Conservation (phyloP, 1,140 invertebrate species). For the Atta colombica region DNA sequence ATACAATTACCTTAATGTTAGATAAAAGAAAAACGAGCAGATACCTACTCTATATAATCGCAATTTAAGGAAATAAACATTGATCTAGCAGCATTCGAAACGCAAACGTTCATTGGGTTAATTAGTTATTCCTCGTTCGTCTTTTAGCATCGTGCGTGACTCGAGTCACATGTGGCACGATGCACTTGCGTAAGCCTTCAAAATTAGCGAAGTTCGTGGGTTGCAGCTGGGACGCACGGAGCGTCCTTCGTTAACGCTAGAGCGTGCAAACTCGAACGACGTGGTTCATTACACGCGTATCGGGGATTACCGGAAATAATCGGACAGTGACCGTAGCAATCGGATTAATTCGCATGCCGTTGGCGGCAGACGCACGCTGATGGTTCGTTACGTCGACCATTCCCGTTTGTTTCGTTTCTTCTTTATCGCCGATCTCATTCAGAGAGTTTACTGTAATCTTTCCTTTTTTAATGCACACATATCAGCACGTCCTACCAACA, state of each 20-base stretch:
- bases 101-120: neutral
- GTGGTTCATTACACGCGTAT: slow-evolving; percentile 64
- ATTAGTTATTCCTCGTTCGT: slow-evolving; percentile 46
- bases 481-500: neutral
- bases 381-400: slow-evolving; percentile 43
- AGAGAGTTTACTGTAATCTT: slow-evolving; percentile 28
- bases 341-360: slow-evolving; percentile 54
- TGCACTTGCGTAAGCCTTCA: slow-evolving; percentile 62
- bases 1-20: neutral
- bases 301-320: slow-evolving; percentile 67
- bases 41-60: neutral
- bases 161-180: slow-evolving; percentile 46
- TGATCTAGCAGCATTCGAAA: neutral
- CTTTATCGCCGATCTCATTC: slow-evolving; percentile 12
- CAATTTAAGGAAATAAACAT: neutral
- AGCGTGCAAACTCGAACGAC: slow-evolving; percentile 55
- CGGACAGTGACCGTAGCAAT: slow-evolving; percentile 66
- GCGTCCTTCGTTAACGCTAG: slow-evolving; percentile 30
- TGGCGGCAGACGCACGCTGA: slow-evolving; percentile 27
- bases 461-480: slow-evolving; percentile 43
- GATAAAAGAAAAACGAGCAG: neutral
- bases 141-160: slow-evolving; percentile 53
- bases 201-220: slow-evolving; percentile 50
- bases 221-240: slow-evolving; percentile 17
- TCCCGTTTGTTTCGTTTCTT: slow-evolving; percentile 46